Evolutionary conservation across 2,797 vertebrate genomes (phyloP).

Genomic region (Gymnothorax reevesii): DNA sequence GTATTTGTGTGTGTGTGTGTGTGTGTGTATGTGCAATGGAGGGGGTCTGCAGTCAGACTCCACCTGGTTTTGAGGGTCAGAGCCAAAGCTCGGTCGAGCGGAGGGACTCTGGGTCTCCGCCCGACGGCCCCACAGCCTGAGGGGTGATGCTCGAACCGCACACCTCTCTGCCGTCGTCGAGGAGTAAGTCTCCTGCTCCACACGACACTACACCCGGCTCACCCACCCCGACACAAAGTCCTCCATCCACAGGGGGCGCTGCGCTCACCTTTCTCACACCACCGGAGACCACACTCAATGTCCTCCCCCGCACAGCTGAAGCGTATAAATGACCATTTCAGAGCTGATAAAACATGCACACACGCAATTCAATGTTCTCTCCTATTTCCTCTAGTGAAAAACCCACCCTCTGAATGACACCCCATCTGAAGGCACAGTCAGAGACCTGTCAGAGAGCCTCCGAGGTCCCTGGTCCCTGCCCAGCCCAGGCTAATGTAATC

Average conservation of each 20-base stretch:
- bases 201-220: neutral
- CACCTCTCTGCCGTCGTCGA: neutral
- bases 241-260: neutral
- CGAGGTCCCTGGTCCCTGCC: neutral
- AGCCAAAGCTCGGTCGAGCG: neutral
- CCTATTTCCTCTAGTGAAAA: neutral
- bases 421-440: neutral
- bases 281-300: neutral
- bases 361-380: neutral
- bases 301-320: neutral
- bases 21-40: conserved; percentile 17
- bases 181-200: too few relatives aligned
- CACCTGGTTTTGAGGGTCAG: neutral
- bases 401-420: neutral
- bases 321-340: neutral
- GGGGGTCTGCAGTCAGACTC: neutral
- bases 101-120: neutral
- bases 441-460: neutral
- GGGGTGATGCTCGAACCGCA: neutral
- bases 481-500: neutral
- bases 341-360: neutral
- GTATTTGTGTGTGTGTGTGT: conserved; percentile 20
- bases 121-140: neutral
- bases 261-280: neutral
- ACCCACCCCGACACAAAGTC: neutral